Conservation (phyloP, 2,888 invertebrate genomes). For the Erynnis tages region DNA sequence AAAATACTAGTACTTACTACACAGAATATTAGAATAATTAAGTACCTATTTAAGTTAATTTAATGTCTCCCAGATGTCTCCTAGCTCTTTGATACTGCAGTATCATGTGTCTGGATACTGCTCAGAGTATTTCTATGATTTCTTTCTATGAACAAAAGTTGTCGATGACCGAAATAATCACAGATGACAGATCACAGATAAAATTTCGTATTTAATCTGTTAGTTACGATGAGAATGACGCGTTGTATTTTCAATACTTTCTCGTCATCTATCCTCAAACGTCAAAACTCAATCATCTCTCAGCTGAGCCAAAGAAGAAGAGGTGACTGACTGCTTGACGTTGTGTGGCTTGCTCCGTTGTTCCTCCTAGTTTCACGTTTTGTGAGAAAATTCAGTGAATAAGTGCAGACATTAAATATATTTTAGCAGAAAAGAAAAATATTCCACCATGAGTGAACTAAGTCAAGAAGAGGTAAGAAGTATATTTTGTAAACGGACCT, state of each 20-base stretch:
- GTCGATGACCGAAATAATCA: no score
- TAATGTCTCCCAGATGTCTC: no score
- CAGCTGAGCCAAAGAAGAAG: conserved; percentile 69
- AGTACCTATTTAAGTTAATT: no score
- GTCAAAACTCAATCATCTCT: conserved; percentile 54
- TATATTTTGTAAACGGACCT: conserved; percentile 65
- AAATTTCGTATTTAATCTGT: conserved; percentile 24
- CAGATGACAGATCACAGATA: conserved; percentile 23
- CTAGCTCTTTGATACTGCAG: no score
- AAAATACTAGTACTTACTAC: not conserved
- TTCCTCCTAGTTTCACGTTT: conserved; percentile 58
- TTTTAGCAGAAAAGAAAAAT: conserved; percentile 45
- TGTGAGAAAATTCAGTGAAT: conserved; percentile 54
- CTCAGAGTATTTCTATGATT: no score
- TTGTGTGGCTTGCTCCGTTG: conserved; percentile 67
- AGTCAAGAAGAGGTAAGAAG: conserved; percentile 93
- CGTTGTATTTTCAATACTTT: conserved; percentile 78
- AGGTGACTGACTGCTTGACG: conserved; percentile 78
- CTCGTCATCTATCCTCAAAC: conserved; percentile 70
- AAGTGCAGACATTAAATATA: conserved; percentile 45
- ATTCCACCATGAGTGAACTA: conserved; percentile 88
- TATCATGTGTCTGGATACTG: no score
- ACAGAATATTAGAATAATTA: not conserved
- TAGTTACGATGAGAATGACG: conserved; percentile 64
- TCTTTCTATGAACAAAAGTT: no score